Percentiles rank a stretch among this genome's conserved stretches.
These are phyloP conservation scores for Crotalus horridus DNA, from an alignment of 2,113 vertebrate species.

Conservation along the genomic window DNA sequence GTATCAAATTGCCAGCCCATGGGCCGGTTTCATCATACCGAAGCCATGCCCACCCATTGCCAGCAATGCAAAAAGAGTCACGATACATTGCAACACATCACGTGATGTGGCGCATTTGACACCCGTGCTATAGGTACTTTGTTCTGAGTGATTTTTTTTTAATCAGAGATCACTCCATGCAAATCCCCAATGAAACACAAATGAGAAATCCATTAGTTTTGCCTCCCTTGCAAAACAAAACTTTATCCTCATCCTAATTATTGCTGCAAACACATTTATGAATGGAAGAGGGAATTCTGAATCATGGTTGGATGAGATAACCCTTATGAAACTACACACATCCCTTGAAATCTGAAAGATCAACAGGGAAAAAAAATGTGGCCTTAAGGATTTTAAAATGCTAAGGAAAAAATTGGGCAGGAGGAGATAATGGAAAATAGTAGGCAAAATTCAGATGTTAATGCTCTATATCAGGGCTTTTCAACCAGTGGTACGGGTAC, in stretches of 20 bases:
- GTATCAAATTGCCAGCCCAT: too few relatives aligned
- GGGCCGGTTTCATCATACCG: too few relatives aligned
- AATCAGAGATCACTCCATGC: background rate
- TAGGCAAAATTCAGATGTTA: background rate
- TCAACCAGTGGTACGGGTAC: too few relatives aligned
- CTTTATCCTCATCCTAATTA: background rate
- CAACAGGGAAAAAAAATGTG: background rate
- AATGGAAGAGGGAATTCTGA: background rate
- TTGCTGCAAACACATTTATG: background rate
- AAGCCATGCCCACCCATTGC: too few relatives aligned
- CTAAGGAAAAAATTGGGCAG: background rate
- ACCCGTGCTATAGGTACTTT: background rate
- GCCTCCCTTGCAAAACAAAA: background rate
- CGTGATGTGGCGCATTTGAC: rapidly evolving
- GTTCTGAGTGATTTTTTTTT: background rate
- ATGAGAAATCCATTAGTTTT: background rate
- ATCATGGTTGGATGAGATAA: background rate
- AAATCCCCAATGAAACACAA: background rate
- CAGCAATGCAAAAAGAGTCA: too few relatives aligned
- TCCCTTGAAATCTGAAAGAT: background rate
- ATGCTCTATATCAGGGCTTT: background rate
- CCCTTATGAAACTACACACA: background rate
- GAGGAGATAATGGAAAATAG: background rate
- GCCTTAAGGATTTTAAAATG: background rate
- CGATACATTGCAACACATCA: too few relatives aligned